Evolutionary conservation across 2,113 vertebrate genomes (phyloP).

Genomic region (human (Homo sapiens)): GRCh38 chr1:16071501-16072000

Average conservation of each 20-base stretch:
- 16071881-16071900: neutral
- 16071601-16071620: neutral
- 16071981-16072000: neutral
- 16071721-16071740: neutral
- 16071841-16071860: neutral
- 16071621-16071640: neutral
- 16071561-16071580: neutral
- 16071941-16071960: neutral
- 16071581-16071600: neutral
- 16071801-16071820: neutral
- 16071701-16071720: neutral
- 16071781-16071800: neutral
- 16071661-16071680: neutral
- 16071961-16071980: neutral
- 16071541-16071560: neutral
- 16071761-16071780: fast-evolving
- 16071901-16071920: neutral
- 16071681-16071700: neutral
- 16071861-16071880: neutral
- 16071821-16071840: neutral
- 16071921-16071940: neutral
- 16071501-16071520: neutral
- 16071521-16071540: neutral
- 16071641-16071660: neutral
- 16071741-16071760: neutral